phyloP scores from a whole-genome alignment of 2,797 vertebrate species.

The Tokudaia tokunoshimensis region DNA sequence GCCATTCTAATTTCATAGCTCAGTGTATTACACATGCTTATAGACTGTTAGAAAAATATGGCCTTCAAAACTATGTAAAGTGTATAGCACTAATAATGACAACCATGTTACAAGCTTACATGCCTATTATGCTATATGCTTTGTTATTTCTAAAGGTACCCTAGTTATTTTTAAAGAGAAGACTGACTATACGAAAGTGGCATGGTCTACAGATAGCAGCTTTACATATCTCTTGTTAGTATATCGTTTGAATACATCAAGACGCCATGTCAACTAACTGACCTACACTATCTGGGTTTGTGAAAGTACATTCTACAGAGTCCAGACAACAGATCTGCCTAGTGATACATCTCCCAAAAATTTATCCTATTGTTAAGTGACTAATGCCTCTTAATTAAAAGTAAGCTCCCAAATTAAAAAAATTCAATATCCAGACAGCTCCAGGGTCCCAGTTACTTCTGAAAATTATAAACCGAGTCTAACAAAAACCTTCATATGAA shows the following conservation, averaged over 20 bases:
- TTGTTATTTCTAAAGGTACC: neutral
- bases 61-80: neutral
- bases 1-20: neutral
- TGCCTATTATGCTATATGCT: neutral
- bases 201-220: neutral
- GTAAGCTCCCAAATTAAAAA: conserved; percentile 24
- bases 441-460: neutral
- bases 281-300: neutral
- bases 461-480: neutral
- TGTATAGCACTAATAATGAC: neutral
- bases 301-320: neutral
- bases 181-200: neutral
- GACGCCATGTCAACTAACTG: neutral
- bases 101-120: neutral
- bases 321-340: neutral
- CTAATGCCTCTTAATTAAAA: neutral
- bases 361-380: neutral
- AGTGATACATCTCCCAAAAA: neutral
- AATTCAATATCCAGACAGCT: neutral
- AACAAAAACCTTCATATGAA: neutral
- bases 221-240: neutral
- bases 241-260: neutral
- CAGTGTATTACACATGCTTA: neutral
- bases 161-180: neutral
- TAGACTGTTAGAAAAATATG: neutral